Base-by-base conservation (phyloP, 2,113 vertebrate genomes). In the Silurus glanis region DNA sequence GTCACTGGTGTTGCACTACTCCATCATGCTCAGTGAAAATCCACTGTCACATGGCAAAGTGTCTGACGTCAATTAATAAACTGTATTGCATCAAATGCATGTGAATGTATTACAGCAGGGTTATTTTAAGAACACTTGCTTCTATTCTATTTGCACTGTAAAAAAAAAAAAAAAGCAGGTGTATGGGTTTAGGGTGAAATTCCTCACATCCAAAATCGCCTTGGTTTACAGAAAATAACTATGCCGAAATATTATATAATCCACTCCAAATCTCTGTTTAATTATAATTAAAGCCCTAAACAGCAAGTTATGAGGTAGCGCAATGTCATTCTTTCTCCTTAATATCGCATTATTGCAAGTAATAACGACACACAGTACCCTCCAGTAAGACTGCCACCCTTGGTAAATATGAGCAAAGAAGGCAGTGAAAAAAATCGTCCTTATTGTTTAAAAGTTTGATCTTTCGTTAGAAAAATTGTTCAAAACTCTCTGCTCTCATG, bases 1-100 rank as follows among this genome's bases (percentile, higher is more conserved):
- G 86, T 85, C n/a, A 69, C 76, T 83, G 23, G 28, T 80, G 3
- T 80, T 69, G 49, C 59, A 14, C 37, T 72, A 37, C 53, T 76
- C 76, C 71, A 82, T 82, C 78, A 67, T 51, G 72, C 56, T 71
- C 10, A 62, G 72, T 69, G 45, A 0, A 25, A 82, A 72, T 45
- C 21, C 13, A 4, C 0, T 21, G 49, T 78, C 74, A 37, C 17
- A 72, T 45, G 67, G 8, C 28, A 74, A 9, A 21, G 45, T 19
- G 56, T 23, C 28, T 47, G 78, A 59, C 4, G 23, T 80, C 28
- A 47, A 6, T 61, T 59, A 61, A 61, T 79, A 45, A 47, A 61
- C 6, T 45, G 28, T 8, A 61, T 23, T 61, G 9, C 19, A 45
- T 59, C 28, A 59, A 58, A 59, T 45, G 56, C 56, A 80, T 37